Evolutionary conservation across 1,140 invertebrate genomes (phyloP).

Genomic region (Apis cerana): DNA sequence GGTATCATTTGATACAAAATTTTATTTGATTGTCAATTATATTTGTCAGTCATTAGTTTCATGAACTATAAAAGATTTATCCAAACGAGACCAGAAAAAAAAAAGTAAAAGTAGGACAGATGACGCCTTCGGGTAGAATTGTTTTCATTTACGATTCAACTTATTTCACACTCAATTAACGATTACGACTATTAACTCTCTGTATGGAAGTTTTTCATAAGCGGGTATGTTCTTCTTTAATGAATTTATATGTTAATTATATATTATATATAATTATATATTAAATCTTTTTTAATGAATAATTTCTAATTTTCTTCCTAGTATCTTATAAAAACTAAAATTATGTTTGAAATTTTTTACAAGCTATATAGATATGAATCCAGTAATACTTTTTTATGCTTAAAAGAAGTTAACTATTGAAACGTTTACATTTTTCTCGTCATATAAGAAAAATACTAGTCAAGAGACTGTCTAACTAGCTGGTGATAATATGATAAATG

Average conservation of each 20-base stretch:
- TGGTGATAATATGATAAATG: constrained; percentile 7
- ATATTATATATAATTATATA: too few species aligned
- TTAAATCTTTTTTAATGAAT: too few species aligned
- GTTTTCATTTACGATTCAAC: neutral
- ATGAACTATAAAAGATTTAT: neutral
- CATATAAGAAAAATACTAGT: neutral
- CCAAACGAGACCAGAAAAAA: neutral
- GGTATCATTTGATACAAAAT: neutral
- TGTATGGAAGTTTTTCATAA: neutral
- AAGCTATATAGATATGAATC: too few species aligned
- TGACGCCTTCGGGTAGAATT: neutral
- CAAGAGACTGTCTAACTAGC: neutral
- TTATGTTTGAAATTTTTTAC: neutral
- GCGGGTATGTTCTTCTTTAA: neutral
- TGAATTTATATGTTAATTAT: too few species aligned
- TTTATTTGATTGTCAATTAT: constrained; percentile 1
- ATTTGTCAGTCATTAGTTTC: neutral
- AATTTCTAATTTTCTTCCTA: neutral
- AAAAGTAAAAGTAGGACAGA: constrained; percentile 4
- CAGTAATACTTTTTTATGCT: neutral
- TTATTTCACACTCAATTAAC: constrained; percentile 8
- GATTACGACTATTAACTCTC: neutral
- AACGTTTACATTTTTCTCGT: neutral
- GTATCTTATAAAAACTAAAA: neutral
- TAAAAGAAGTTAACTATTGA: neutral